Evolutionary conservation across 2,113 vertebrate genomes (phyloP).

Genomic region (Fregetta grallaria): DNA sequence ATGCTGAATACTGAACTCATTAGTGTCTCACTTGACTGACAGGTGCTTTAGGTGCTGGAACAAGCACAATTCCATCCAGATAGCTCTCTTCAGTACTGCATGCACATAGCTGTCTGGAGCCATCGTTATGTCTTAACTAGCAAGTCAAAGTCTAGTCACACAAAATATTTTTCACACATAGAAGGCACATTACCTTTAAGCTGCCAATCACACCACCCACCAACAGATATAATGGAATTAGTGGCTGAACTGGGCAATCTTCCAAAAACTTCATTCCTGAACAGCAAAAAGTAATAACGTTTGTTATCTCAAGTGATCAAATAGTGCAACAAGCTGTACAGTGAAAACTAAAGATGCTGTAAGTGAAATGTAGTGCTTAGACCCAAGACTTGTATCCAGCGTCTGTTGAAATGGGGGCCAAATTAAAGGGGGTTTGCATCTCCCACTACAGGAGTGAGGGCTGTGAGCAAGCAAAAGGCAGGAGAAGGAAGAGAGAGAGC

Average conservation of each 20-base stretch:
- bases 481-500: background rate
- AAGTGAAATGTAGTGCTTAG: background rate
- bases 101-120: background rate
- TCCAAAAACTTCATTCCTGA: slow-evolving; percentile 76
- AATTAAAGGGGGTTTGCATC: background rate
- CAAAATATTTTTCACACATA: background rate
- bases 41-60: background rate
- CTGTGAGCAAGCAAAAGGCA: background rate
- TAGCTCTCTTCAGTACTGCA: background rate
- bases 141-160: background rate
- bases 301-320: slow-evolving; percentile 3
- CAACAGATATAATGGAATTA: slow-evolving; percentile 75
- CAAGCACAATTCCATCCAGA: background rate
- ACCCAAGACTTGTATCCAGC: background rate
- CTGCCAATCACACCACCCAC: slow-evolving; percentile 70
- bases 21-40: background rate
- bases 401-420: background rate
- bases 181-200: slow-evolving; percentile 70
- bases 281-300: background rate
- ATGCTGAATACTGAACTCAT: background rate
- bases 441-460: background rate
- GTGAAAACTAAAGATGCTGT: background rate
- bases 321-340: background rate
- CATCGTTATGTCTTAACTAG: background rate
- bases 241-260: slow-evolving; percentile 70